phyloP scores from a whole-genome alignment of 2,888 invertebrate species.

The Pocota personata region DNA sequence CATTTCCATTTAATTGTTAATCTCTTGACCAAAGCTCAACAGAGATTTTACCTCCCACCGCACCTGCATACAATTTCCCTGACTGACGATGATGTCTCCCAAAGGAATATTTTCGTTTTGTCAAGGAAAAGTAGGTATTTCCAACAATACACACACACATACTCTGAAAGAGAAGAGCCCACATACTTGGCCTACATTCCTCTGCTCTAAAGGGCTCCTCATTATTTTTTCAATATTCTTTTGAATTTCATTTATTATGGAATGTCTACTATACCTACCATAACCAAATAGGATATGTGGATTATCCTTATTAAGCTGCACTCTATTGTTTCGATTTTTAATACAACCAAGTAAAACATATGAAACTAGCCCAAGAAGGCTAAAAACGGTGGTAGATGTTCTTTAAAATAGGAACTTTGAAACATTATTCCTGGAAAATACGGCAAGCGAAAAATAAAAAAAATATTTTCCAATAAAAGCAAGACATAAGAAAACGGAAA shows the following conservation, averaged over 20 bases:
- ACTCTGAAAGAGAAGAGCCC: no score
- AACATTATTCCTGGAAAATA: neutral
- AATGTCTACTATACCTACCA: neutral
- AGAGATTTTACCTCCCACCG: neutral
- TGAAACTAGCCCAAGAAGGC: slow-evolving; percentile 1
- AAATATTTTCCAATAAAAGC: neutral
- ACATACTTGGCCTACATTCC: neutral
- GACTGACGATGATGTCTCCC: neutral
- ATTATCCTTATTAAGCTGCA: slow-evolving; percentile 16
- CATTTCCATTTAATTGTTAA: slow-evolving; percentile 1
- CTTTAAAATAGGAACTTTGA: neutral
- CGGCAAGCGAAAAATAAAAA: neutral
- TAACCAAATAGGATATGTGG: neutral
- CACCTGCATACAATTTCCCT: neutral
- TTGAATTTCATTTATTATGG: neutral
- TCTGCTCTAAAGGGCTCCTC: neutral
- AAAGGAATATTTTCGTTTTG: slow-evolving; percentile 20
- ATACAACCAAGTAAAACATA: neutral
- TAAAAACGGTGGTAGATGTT: no score
- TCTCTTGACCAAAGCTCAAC: neutral
- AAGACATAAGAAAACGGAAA: neutral
- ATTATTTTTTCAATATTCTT: slow-evolving; percentile 20
- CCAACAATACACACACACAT: no score
- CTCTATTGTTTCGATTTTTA: slow-evolving; percentile 8
- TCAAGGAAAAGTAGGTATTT: neutral